phyloP scores from a whole-genome alignment of 2,113 vertebrate species.

The Arenaria interpres region DNA sequence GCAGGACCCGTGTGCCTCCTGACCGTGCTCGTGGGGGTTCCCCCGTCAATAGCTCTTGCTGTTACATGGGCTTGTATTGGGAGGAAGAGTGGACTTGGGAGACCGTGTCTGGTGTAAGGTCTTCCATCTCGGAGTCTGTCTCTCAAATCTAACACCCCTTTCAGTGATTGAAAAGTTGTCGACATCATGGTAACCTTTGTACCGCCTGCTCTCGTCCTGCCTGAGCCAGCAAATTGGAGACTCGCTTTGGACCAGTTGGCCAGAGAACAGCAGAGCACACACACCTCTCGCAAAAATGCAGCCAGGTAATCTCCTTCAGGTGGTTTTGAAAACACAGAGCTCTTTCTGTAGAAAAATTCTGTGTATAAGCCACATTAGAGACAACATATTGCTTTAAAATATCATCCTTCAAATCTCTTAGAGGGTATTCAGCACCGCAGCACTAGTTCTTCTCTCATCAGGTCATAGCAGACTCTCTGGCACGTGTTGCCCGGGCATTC shows the following conservation, averaged over 20 bases:
- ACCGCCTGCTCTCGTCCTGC: background rate
- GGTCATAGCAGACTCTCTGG: background rate
- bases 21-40: background rate
- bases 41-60: background rate
- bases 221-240: background rate
- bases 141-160: background rate
- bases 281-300: background rate
- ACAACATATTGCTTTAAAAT: background rate
- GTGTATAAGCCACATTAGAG: background rate
- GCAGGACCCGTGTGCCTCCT: background rate
- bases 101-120: background rate
- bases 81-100: fast-evolving
- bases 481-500: background rate
- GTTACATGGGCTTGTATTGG: background rate
- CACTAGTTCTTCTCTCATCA: background rate
- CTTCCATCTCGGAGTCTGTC: background rate
- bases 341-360: background rate
- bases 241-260: background rate
- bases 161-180: background rate
- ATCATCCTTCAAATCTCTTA: background rate
- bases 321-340: fast-evolving
- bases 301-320: fast-evolving
- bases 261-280: background rate
- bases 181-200: background rate
- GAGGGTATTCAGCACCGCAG: background rate